Evolutionary conservation across 2,797 vertebrate genomes (phyloP), one percentile per base, ranked within the genome.

Genomic region (Psittacula derbiana): DNA sequence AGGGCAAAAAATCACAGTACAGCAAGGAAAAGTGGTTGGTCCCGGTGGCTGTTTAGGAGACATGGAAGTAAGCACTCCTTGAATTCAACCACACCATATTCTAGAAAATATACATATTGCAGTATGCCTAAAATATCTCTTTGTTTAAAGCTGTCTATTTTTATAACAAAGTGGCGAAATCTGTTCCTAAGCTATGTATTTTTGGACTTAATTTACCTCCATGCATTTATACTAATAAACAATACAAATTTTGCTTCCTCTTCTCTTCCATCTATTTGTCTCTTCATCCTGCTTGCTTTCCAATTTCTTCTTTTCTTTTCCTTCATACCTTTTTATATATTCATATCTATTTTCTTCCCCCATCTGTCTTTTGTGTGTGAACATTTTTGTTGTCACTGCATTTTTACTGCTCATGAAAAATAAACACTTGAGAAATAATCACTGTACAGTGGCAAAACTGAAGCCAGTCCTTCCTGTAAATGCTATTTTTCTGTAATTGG

Each of bases 361-460:
- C 0, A 2, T 65, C 53, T 70, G 6, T 79, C 66, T 91, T 86
- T 69, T 72, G 12, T 41, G 14, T n/a, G 43, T 55, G 79, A 81
- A 84, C 53, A 44, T 71, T 92, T 74, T 83, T 2, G 1, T 43
- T 93, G 58, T 55, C 67, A 88, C 31, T 76, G 58, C 58, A 81
- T 75, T 92, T 95, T 94, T 86, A 41, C 62, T 84, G 73, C 21
- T 90, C 47, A 76, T 91, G 85, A 92, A 94, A 96, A 90, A 93
- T 70, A 86, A 94, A 90, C 76, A 55, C 66, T 92, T 83, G 62
- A 95, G 69, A 92, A 95, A 93, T 85, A 82, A 95, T 87, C 72
- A 91, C 74, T 82, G 46, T 25, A 62, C 50, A 46, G 61, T 75
- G 80, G 43, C 64, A 80, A 92, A 88, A 89, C 23, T 81, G 79